A percentile compares a stretch with the other conserved stretches of the same genome.
phyloP scores from a whole-genome alignment of 2,888 invertebrate species.

The Sussaba pulchella region DNA sequence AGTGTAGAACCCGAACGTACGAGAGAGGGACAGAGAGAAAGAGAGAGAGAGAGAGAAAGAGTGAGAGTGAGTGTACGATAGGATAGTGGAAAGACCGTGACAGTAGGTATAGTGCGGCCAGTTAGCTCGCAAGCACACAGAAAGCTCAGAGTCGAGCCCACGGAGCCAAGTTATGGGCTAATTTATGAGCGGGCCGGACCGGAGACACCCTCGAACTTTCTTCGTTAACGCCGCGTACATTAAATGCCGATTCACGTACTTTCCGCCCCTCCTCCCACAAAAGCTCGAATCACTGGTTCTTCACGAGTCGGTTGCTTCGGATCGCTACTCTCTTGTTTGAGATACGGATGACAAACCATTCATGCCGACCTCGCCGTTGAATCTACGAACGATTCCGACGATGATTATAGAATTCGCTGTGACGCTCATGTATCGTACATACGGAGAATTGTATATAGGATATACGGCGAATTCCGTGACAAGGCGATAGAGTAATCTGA shows the following conservation, averaged over 20 bases:
- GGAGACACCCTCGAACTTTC: slow-evolving; percentile 70
- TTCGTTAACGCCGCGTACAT: slow-evolving; percentile 69
- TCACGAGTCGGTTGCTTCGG: slow-evolving; percentile 35
- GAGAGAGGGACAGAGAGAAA: slow-evolving; percentile 14
- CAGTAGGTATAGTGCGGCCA: slow-evolving; percentile 31
- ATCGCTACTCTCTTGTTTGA: slow-evolving; percentile 38
- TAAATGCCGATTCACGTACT: slow-evolving; percentile 67
- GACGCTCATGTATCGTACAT: no score
- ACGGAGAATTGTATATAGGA: no score
- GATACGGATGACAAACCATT: slow-evolving; percentile 9
- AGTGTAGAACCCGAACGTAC: slow-evolving; percentile 64
- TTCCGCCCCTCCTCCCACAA: slow-evolving; percentile 23
- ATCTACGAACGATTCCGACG: slow-evolving; percentile 16
- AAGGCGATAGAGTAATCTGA: no score
- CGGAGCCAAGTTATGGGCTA: slow-evolving; percentile 75
- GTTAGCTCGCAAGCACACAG: slow-evolving; percentile 25
- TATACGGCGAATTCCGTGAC: no score
- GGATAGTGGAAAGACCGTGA: slow-evolving; percentile 20
- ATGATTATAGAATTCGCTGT: neutral
- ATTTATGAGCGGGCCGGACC: slow-evolving; percentile 73
- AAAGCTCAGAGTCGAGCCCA: slow-evolving; percentile 67
- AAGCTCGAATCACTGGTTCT: neutral
- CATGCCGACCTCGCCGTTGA: neutral
- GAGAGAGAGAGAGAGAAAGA: slow-evolving; percentile 13
- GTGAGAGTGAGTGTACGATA: slow-evolving; percentile 6